phyloP scores from a whole-genome alignment of 2,113 vertebrate genomes.

The Eurypyga helias region DNA sequence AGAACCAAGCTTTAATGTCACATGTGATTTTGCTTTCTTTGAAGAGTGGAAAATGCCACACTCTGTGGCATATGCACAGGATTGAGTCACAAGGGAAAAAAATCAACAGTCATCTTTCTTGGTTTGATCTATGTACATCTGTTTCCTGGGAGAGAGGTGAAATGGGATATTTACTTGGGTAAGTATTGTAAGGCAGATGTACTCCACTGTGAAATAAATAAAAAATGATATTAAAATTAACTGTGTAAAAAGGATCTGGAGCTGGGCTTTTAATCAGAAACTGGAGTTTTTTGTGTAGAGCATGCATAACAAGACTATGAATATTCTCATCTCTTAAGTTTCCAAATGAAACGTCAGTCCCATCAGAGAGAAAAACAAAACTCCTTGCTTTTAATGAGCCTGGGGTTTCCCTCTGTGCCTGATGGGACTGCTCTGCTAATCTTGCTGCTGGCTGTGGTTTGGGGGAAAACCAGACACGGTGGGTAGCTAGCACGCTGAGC shows the following conservation, averaged over 20 bases:
- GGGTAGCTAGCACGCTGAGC: not conserved
- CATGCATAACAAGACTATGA: not conserved
- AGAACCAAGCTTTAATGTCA: slow-evolving; percentile 18
- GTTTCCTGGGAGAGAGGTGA: slow-evolving; percentile 22
- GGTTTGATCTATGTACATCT: slow-evolving; percentile 4
- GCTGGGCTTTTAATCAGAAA: not conserved
- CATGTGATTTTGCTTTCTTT: slow-evolving; percentile 7
- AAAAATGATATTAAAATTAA: slow-evolving; percentile 20
- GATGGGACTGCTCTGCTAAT: not conserved
- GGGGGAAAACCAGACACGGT: not conserved
- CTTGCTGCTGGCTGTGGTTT: not conserved
- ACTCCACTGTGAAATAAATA: slow-evolving; percentile 23
- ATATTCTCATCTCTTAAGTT: not conserved
- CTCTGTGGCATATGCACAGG: not conserved
- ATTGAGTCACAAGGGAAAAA: not conserved
- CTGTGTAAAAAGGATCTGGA: not conserved
- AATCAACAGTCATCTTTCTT: not conserved
- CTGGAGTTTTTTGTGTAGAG: not conserved
- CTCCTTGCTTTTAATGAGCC: not conserved
- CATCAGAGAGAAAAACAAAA: not conserved
- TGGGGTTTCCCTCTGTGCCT: not conserved
- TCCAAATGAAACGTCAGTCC: not conserved
- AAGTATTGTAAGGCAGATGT: not conserved
- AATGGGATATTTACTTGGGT: not conserved
- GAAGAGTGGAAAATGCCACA: slow-evolving; percentile 43